Conservation (phyloP, 64 coral and sea anemone species). For the Cladopsammia gracilis region DNA sequence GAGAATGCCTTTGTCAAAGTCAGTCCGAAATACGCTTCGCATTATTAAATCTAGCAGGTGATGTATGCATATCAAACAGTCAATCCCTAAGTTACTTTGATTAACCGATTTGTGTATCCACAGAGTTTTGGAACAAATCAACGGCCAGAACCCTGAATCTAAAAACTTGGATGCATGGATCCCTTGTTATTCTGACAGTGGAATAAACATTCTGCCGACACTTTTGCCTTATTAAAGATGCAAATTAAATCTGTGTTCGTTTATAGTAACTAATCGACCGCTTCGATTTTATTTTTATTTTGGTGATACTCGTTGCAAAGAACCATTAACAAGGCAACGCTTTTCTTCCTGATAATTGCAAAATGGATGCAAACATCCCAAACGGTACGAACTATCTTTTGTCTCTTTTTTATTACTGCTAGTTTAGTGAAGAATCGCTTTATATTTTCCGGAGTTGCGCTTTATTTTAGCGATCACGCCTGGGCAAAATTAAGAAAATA, state of each 20-base stretch:
- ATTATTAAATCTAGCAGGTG: not conserved
- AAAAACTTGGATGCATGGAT: not conserved
- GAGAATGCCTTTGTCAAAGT: too few species aligned
- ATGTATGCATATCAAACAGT: not conserved
- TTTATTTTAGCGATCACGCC: too few species aligned
- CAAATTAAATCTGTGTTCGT: not conserved
- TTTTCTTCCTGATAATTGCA: not conserved
- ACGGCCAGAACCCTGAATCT: too few species aligned
- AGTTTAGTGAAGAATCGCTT: too few species aligned
- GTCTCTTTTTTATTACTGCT: too few species aligned
- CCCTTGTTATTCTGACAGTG: not conserved
- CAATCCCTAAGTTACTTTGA: not conserved
- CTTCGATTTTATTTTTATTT: not conserved
- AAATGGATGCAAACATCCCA: slow-evolving; percentile 18
- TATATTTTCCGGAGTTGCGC: too few species aligned
- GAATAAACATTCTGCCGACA: not conserved
- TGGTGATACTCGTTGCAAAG: not conserved
- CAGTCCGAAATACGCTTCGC: too few species aligned
- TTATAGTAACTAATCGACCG: not conserved
- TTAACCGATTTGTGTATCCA: not conserved
- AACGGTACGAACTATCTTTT: not conserved
- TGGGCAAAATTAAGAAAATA: too few species aligned
- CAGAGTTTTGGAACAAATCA: not conserved
- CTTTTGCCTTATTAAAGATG: not conserved
- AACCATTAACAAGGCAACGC: too few species aligned